These are phyloP conservation scores for Hymenochirus boettgeri DNA, from an alignment of 2,113 vertebrate species.

Conservation along the genomic window DNA sequence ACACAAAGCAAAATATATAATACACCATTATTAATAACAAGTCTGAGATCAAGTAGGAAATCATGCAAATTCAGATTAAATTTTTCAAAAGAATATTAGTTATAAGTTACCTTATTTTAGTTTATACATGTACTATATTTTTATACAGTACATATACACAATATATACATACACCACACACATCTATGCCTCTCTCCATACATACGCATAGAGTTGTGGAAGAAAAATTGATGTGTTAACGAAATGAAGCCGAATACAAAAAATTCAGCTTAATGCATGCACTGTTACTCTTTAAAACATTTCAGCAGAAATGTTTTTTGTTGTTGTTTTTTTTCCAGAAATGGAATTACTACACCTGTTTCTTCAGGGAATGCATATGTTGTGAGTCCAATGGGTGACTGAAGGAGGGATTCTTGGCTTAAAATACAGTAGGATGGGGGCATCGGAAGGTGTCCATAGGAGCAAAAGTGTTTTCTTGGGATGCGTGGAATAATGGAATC, in stretches of 20 bases:
- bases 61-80: background rate
- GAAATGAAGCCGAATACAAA: background rate
- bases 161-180: background rate
- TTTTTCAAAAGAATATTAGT: background rate
- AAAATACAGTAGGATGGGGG: slow-evolving; percentile 61
- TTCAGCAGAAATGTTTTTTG: slow-evolving; percentile 44
- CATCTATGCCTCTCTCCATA: background rate
- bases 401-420: slow-evolving; percentile 60
- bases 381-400: slow-evolving; percentile 56
- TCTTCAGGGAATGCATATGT: slow-evolving; percentile 56
- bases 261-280: background rate
- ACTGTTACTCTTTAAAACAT: slow-evolving; percentile 11
- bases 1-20: background rate
- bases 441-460: slow-evolving; percentile 65
- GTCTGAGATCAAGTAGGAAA: too few species aligned
- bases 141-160: background rate
- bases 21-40: too few species aligned
- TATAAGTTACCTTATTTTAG: background rate
- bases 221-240: background rate
- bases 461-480: slow-evolving; percentile 67
- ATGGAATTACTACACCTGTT: slow-evolving; percentile 60
- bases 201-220: background rate
- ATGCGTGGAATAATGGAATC: slow-evolving; percentile 71
- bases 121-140: background rate
- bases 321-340: slow-evolving; percentile 1